These are phyloP conservation scores for Prionchulus punctatus DNA, from an alignment of 2,888 invertebrate species.

Conservation along the genomic window DNA sequence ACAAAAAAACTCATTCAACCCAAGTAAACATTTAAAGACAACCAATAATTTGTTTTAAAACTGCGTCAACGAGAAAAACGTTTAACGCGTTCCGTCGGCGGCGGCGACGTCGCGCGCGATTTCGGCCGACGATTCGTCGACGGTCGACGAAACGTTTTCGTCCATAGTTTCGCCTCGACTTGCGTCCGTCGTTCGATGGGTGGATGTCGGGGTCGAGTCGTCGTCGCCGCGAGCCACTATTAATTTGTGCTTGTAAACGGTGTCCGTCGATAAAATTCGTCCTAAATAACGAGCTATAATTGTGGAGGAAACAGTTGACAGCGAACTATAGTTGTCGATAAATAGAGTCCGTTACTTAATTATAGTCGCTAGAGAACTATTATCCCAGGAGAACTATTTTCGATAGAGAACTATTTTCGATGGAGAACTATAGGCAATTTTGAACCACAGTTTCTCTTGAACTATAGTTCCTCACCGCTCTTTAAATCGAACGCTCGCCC, in stretches of 20 bases:
- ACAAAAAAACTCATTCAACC: not conserved
- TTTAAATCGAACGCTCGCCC: constrained; percentile 63
- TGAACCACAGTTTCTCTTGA: not conserved
- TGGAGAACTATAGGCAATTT: not conserved
- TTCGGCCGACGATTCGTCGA: not conserved
- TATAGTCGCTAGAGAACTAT: too few species aligned
- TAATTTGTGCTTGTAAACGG: constrained; percentile 17
- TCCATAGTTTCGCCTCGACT: too few species aligned
- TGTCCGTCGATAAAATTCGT: constrained; percentile 22
- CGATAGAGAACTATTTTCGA: too few species aligned
- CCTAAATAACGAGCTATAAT: constrained; percentile 15
- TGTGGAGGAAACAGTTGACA: not conserved
- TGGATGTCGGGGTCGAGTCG: not conserved
- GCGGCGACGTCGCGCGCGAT: not conserved
- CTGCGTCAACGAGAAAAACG: too few species aligned
- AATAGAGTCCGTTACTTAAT: not conserved
- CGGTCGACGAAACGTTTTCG: too few species aligned
- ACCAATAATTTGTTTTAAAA: too few species aligned
- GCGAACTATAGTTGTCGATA: too few species aligned
- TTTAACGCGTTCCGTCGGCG: too few species aligned
- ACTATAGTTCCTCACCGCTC: constrained; percentile 32
- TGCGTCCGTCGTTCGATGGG: not conserved
- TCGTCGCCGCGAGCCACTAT: constrained; percentile 1
- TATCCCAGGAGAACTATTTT: not conserved
- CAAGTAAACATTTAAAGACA: not conserved